Evolutionary conservation across 1,140 invertebrate species (phyloP), one percentile per base, ranked within the genome.

Genomic region (Cydia splendana): DNA sequence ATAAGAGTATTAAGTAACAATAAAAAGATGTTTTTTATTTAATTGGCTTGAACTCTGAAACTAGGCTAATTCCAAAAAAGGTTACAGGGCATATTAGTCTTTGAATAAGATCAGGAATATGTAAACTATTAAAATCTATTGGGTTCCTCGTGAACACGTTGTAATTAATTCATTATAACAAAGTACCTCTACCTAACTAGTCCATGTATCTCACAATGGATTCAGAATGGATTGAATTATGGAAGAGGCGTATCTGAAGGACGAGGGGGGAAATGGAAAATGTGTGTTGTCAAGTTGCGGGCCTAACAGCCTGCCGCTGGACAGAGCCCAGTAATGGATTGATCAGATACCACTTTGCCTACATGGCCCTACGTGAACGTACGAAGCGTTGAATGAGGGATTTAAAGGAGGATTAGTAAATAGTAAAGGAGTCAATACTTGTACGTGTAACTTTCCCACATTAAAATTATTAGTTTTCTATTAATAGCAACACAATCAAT

Each of bases 261-360:
- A 88, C 84, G 86, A 84, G 84, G 80, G 85, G 85, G 88, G 86
- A 88, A 92, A 92, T 91, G 89, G 89, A 90, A 91, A 91, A 91
- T 91, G 85, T 89, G 85, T 91, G 91, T 91, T 84, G 86, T 84
- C 85, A 92, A 88, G 80, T 91, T 88, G 82, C 82, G 81, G 71
- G 85, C 86, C 87, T 87, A 87, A 88, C 87, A 88, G 84, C 84
- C 85, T 88, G 89, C 83, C 85, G 81, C 84, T 89, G 89, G 85
- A 87, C 86, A 86, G 77, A 81, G 81, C 79, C 80, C 81, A 76
- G 78, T 91, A 91, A 92, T 91, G 87, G 88, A 92, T 90, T 89
- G 87, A 89, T 89, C 87, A 90, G 86, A 90, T 91, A 89, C 88
- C 84, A 84, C 85, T 87, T 80, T 80, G 75, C 79, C 77, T 81